phyloP scores from a whole-genome alignment of 2,113 vertebrate species.

The Nycticorax nycticorax region DNA sequence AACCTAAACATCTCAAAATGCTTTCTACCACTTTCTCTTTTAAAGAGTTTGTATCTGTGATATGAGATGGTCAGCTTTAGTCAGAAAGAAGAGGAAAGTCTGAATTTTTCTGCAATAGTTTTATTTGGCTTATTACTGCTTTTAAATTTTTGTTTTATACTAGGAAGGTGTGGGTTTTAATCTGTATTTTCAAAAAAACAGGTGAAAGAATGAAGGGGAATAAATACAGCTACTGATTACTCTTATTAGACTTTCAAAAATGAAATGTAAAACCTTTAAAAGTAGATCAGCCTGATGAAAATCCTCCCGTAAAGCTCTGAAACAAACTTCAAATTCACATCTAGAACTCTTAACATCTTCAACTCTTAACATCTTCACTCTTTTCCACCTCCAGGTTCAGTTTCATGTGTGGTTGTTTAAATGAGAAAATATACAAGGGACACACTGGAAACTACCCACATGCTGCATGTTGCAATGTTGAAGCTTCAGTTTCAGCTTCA shows the following conservation, averaged over 20 bases:
- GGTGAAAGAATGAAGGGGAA: not conserved
- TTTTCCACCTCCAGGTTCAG: not conserved
- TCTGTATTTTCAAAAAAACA: not conserved
- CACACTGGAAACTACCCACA: not conserved
- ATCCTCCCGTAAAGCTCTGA: not conserved
- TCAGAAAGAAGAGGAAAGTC: not conserved
- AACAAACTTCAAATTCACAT: not conserved
- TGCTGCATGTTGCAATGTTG: not conserved
- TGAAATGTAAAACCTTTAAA: not conserved
- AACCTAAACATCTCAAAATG: not conserved
- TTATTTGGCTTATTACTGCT: not conserved
- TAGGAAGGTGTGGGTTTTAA: not conserved
- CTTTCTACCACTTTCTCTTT: not conserved
- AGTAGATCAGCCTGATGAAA: not conserved
- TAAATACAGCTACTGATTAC: not conserved
- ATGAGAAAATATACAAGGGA: not conserved
- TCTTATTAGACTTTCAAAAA: not conserved
- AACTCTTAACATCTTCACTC: not conserved
- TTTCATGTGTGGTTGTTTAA: slow-evolving; percentile 5
- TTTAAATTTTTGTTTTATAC: not conserved
- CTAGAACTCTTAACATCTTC: not conserved
- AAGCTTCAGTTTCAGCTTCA: not conserved
- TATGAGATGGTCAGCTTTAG: not conserved
- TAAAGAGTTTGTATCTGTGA: not conserved
- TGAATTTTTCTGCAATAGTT: not conserved